Conservation (phyloP, 2,888 invertebrate genomes). For the Drosophila limbata region DNA sequence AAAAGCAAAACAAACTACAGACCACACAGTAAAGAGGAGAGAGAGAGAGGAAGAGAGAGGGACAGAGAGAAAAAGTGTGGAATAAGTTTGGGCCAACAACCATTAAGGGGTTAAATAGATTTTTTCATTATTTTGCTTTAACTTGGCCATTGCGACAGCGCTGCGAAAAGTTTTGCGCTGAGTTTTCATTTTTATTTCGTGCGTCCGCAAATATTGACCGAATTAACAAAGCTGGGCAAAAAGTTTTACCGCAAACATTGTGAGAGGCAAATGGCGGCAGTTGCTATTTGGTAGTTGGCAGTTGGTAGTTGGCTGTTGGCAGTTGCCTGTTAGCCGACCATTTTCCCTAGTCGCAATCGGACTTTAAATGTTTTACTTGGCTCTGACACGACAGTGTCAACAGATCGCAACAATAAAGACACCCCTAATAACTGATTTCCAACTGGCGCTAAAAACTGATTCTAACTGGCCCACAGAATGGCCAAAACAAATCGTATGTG, state of each 20-base stretch:
- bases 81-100: constrained; percentile 62
- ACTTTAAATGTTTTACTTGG: constrained; percentile 42
- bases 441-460: constrained; percentile 9
- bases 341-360: constrained; percentile 12
- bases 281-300: constrained; percentile 3
- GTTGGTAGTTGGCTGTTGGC: constrained; percentile 9
- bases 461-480: constrained; percentile 20
- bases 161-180: constrained; percentile 72
- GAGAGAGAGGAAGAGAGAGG: constrained; percentile 2
- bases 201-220: constrained; percentile 82
- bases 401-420: constrained; percentile 40
- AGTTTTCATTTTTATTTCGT: constrained; percentile 82
- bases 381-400: constrained; percentile 44
- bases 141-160: constrained; percentile 51
- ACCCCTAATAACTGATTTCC: constrained; percentile 29
- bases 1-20: constrained; percentile 50
- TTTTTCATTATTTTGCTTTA: constrained; percentile 59
- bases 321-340: background rate
- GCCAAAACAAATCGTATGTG: constrained; percentile 44
- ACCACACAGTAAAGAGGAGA: constrained; percentile 30
- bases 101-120: constrained; percentile 81
- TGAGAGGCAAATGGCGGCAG: constrained; percentile 43
- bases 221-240: constrained; percentile 78
- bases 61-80: constrained; percentile 10
- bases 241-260: constrained; percentile 67